Evolutionary conservation across 2,888 invertebrate species (phyloP), one percentile per base, ranked within the genome.

Genomic region (Bimastos eiseni): DNA sequence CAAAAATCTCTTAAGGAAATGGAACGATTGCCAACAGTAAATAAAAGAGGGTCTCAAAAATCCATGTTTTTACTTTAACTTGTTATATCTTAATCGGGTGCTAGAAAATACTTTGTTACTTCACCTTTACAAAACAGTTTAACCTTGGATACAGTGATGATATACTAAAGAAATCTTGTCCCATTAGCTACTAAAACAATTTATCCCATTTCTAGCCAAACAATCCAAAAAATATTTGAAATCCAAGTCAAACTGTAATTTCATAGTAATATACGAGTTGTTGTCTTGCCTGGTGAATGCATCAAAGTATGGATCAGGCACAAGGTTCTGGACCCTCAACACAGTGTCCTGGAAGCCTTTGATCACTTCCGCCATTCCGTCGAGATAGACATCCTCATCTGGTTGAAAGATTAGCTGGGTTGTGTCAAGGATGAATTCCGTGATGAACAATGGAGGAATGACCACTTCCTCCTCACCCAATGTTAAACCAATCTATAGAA

Each of bases 261-360:
- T n/a, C n/a, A n/a, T n/a, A n/a, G n/a, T n/a, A n/a, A n/a, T n/a
- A n/a, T n/a, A n/a, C n/a, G 70, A 11, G 13, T 11, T n/a, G n/a
- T 70, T n/a, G 30, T 49, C 91, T 93, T 94, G 96, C 96, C 97
- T 96, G 6, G 97, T 97, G 93, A 97, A 98, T 90, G 97, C 96
- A 93, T 96, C 96, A 93, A 97, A 97, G 37, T 96, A 95, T 2
- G 96, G 95, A 93, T 98, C 97, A 83, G 96, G 96, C 0, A 97
- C 96, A 91, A 97, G 96, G 91, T 97, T 96, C 92, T 96, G 96
- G 37, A 97, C 96, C n/a, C 96, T 96, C 37, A 96, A 95, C 0
- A 97, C 96, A 86, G 96, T 96, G 93, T 97, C 96, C 92, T 95
- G 94, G 93, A 95, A 95, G 38, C 94, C 92, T 90, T 94, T 94